Percentiles rank a stretch among this genome's conserved stretches.
phyloP scores from a whole-genome alignment of 2,113 vertebrate species.

The Narcine bancroftii region DNA sequence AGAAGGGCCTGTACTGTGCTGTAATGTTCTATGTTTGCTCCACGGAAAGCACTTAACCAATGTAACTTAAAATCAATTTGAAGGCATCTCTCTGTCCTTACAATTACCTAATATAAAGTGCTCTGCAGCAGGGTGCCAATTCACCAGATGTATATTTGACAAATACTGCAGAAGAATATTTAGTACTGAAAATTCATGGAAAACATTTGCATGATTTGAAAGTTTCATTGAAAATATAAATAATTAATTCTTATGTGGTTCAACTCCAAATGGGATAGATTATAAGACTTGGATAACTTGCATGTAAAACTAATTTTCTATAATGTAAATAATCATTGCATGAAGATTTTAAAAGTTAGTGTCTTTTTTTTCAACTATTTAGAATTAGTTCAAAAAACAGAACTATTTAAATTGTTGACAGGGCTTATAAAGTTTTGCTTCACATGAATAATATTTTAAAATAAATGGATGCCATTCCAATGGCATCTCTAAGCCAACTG shows the following conservation, averaged over 20 bases:
- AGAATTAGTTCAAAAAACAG: conserved; percentile 25
- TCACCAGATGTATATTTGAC: background rate
- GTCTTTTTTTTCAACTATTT: background rate
- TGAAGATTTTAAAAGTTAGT: conserved; percentile 22
- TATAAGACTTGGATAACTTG: conserved; percentile 7
- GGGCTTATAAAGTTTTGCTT: background rate
- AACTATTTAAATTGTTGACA: conserved; percentile 10
- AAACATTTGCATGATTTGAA: conserved; percentile 11
- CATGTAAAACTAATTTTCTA: conserved; percentile 16
- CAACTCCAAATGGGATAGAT: conserved; percentile 2
- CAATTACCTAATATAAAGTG: background rate
- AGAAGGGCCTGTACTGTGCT: no score
- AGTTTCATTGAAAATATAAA: background rate
- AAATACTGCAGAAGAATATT: background rate
- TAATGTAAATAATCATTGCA: conserved; percentile 32
- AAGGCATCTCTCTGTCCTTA: background rate
- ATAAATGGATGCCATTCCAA: background rate
- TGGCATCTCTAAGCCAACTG: no score
- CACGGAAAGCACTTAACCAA: background rate
- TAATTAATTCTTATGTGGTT: background rate
- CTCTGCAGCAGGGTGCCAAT: background rate
- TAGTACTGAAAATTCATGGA: background rate
- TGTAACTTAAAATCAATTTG: background rate
- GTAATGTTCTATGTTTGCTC: no score
- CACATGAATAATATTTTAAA: conserved; percentile 2